Base-by-base conservation (phyloP, 2,797 vertebrate species). In the Hippopotamyrus pictus region DNA sequence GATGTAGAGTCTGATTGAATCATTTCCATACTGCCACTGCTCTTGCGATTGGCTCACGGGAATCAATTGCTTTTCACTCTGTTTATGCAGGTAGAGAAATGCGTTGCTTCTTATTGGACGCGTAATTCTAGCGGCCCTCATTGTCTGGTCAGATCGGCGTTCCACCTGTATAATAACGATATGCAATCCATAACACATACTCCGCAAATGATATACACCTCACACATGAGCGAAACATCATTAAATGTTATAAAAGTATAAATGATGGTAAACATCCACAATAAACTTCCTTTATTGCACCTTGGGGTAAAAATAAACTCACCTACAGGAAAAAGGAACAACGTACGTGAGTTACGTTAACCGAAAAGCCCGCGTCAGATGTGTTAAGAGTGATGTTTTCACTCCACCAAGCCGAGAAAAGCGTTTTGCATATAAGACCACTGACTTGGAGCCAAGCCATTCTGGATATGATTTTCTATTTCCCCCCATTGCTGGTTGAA, bases 1-100 rank as follows among this genome's bases (percentile, higher is more conserved):
- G 25, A 33, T 69, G 73, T 44, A 84, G 25, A 22, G 88, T 76
- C 29, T 76, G 87, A 89, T 86, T 88, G 89, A 83, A 90, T 87
- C 6, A 57, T 59, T 90, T 88, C 91, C 79, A 88, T 46, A 54
- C 12, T 17, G 33, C 29, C 33, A 41, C 53, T 8, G 14, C 44
- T 29, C 46, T 88, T 19, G 44, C 51, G 73, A 59, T 76, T 59
- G 8, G 4, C 85, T 85, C 62, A 5, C 0, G 87, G 90, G 84
- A 88, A 87, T 54, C n/a, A 17, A 79, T 17, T 82, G 73, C 25
- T 37, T 88, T 88, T n/a, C 37, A 41, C 65, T 57, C 44, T 25
- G 44, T 46, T 91, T 90, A 87, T 59, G 54, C 19, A 12, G 83
- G 86, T 22, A 73, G 59, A n/a, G 69, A 87, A 48, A 84, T 11